phyloP scores from a whole-genome alignment of 2,888 invertebrate species.

The Patella pellucida region DNA sequence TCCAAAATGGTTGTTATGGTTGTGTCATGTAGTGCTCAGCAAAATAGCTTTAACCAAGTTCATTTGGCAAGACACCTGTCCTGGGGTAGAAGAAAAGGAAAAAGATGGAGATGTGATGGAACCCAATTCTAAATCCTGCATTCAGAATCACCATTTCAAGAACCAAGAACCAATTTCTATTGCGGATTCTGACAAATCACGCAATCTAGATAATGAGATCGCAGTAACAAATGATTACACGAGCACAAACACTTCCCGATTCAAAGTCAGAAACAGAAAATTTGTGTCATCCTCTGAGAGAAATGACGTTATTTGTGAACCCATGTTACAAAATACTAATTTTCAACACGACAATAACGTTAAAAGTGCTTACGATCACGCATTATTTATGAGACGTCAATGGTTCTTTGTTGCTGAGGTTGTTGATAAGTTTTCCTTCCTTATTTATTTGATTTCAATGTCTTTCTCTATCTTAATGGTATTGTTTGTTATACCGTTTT shows the following conservation, averaged over 20 bases:
- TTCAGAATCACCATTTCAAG: not conserved
- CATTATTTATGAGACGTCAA: conserved; percentile 45
- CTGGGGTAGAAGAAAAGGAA: not conserved
- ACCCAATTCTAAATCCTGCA: too few species aligned
- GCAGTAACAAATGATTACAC: not conserved
- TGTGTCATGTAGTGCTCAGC: conserved; percentile 59
- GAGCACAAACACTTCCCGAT: not conserved
- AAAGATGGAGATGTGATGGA: not conserved
- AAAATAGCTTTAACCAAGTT: conserved; percentile 50
- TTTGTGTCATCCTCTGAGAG: not conserved
- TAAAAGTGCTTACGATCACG: conserved; percentile 2
- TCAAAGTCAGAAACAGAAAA: conserved; percentile 7
- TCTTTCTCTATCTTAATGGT: conserved; percentile 56
- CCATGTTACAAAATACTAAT: not conserved
- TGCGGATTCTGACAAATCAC: conserved; percentile 5
- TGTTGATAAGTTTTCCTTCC: conserved; percentile 58
- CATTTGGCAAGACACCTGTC: conserved; percentile 38
- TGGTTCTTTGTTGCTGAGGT: conserved; percentile 65
- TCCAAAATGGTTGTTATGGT: conserved; percentile 52
- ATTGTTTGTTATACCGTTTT: conserved; percentile 43
- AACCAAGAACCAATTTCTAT: not conserved
- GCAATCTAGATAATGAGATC: conserved; percentile 6
- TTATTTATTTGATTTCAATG: conserved; percentile 57
- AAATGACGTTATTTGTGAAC: conserved; percentile 3
- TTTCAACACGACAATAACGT: not conserved